Evolutionary conservation across 2,113 vertebrate species (phyloP).

Genomic region (Rhinopomastus cyanomelas): DNA sequence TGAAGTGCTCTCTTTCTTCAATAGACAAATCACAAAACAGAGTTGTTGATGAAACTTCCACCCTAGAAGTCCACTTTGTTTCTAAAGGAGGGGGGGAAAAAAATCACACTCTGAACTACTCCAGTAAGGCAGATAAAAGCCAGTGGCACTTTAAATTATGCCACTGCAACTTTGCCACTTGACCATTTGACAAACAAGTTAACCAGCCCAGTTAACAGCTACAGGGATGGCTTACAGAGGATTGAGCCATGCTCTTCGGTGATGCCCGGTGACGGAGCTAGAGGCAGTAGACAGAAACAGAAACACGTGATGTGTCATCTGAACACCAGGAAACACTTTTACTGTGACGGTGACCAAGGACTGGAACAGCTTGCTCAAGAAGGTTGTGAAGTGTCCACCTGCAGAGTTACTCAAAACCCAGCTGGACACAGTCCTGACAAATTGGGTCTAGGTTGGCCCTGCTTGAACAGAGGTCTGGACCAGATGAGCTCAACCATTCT

Average conservation of each 20-base stretch:
- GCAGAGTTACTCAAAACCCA: not conserved
- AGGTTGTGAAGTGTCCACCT: not conserved
- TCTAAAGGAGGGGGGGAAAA: not conserved
- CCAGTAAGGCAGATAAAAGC: not conserved
- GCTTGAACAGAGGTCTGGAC: not conserved
- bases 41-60: not conserved
- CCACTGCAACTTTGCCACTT: not conserved
- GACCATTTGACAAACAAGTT: too few relatives aligned
- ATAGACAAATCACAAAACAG: not conserved
- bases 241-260: accelerated
- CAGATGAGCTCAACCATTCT: not conserved
- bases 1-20: not conserved
- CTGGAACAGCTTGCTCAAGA: not conserved
- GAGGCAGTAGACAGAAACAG: too few relatives aligned
- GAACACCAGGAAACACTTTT: not conserved
- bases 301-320: too few relatives aligned
- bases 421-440: not conserved
- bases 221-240: not conserved
- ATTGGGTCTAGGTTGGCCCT: not conserved
- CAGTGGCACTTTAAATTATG: not conserved
- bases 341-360: too few relatives aligned
- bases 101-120: not conserved
- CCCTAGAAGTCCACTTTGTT: not conserved
- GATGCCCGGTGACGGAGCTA: not conserved
- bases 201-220: too few relatives aligned